A percentile compares a stretch with the other conserved stretches of the same genome.
Evolutionary conservation across 2,888 invertebrate species (phyloP).

Genomic region (Dexiosoma caninum): DNA sequence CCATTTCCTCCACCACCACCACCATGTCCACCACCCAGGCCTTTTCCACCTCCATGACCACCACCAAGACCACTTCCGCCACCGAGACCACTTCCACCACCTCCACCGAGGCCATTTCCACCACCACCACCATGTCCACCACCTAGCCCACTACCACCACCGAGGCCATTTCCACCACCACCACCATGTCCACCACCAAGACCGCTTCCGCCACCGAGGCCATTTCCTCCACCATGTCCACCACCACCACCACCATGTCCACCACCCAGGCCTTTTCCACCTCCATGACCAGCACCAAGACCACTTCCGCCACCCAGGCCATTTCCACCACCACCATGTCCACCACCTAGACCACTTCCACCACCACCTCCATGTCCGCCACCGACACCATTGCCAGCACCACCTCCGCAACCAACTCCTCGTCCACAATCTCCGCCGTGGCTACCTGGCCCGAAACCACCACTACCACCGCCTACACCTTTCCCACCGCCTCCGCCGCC

Average conservation of each 20-base stretch:
- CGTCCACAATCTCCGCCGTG: neutral
- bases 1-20: neutral
- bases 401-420: neutral
- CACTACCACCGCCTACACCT: slow-evolving; percentile 3
- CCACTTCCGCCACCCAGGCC: slow-evolving; percentile 14
- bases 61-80: neutral
- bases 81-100: neutral
- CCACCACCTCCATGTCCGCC: slow-evolving; percentile 21
- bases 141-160: slow-evolving; percentile 6
- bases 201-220: neutral
- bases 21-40: neutral
- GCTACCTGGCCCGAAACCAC: neutral
- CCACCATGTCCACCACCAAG: slow-evolving; percentile 9
- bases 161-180: neutral
- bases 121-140: neutral
- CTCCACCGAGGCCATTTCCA: neutral
- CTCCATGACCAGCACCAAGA: slow-evolving; percentile 26
- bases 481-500: neutral
- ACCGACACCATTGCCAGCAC: slow-evolving; percentile 15
- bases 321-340: slow-evolving; percentile 10
- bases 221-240: slow-evolving; percentile 2
- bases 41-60: neutral
- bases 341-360: slow-evolving; percentile 8
- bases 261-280: slow-evolving; percentile 27
- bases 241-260: slow-evolving; percentile 21